A percentile compares a stretch with the other conserved stretches of the same genome.
Evolutionary conservation across 2,888 invertebrate genomes (phyloP).

Genomic region (Drosophila mulleri): DNA sequence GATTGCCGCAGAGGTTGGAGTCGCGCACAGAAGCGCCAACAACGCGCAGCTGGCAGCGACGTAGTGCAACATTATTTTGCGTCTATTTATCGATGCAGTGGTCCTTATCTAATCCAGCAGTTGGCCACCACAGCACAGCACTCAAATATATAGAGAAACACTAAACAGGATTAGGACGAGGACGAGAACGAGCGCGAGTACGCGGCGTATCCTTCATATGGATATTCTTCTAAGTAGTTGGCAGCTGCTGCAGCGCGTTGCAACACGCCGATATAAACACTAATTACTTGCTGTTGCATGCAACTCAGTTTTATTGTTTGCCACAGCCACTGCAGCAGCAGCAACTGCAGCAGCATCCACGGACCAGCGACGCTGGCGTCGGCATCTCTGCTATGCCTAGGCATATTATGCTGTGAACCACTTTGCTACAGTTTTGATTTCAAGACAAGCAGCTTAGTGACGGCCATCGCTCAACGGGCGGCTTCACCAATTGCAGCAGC

Average conservation of each 20-base stretch:
- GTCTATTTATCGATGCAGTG: conserved; percentile 1
- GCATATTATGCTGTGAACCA: conserved; percentile 46
- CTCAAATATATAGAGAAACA: conserved; percentile 21
- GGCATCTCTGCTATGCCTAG: conserved; percentile 33
- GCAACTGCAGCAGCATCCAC: conserved; percentile 41
- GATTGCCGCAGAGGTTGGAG: conserved; percentile 53
- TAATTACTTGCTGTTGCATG: conserved; percentile 83
- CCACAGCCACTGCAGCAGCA: conserved; percentile 25
- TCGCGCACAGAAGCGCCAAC: conserved; percentile 50
- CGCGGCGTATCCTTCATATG: conserved; percentile 73
- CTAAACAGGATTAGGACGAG: conserved; percentile 32
- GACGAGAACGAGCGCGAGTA: conserved; percentile 45
- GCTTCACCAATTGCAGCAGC: conserved; percentile 31
- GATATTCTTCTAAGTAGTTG: conserved; percentile 50
- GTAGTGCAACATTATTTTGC: conserved; percentile 48
- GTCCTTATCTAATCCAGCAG: not conserved
- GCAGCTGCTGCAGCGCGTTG: conserved; percentile 69
- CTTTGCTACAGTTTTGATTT: conserved; percentile 76
- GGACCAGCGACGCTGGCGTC: conserved; percentile 42
- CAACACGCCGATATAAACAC: conserved; percentile 80
- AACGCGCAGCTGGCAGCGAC: conserved; percentile 51
- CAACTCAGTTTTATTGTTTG: conserved; percentile 85
- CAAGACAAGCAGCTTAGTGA: conserved; percentile 57
- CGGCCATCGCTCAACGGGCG: conserved; percentile 49
- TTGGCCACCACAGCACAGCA: conserved; percentile 1